phyloP scores from a whole-genome alignment of 53 echinoderm and acorn worm genomes.

The Patiria pectinifera region DNA sequence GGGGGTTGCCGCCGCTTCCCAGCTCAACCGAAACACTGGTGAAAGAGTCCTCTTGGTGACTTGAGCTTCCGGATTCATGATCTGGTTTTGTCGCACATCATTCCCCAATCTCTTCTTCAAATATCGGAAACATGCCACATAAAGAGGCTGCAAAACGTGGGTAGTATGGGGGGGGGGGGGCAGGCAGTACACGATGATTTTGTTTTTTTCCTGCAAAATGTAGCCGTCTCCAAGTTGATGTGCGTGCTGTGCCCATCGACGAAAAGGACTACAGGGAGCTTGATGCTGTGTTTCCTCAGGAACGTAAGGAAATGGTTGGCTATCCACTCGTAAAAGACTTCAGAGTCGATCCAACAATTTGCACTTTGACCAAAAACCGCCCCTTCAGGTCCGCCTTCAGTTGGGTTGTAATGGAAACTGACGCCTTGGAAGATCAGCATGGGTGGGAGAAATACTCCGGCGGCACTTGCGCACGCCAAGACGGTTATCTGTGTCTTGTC shows the following conservation, averaged over 20 bases:
- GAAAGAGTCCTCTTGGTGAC: too few species aligned
- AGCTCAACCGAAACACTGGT: too few species aligned
- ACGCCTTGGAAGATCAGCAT: conserved; percentile 62
- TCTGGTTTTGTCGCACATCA: too few species aligned
- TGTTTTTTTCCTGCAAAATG: conserved; percentile 34
- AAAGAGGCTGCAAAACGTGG: conserved; percentile 67
- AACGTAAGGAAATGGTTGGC: conserved; percentile 58
- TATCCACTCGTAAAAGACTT: conserved; percentile 66
- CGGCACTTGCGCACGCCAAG: conserved; percentile 40
- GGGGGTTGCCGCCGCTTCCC: too few species aligned
- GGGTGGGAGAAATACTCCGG: conserved; percentile 55
- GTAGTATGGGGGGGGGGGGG: conserved; percentile 66
- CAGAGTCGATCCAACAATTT: conserved; percentile 70
- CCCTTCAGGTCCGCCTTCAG: conserved; percentile 58
- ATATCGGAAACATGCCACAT: conserved; percentile 58
- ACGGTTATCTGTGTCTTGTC: conserved; percentile 56
- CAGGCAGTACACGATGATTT: conserved; percentile 62
- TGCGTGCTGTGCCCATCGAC: conserved; percentile 43
- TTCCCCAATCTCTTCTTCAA: conserved; percentile 35
- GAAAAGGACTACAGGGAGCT: conserved; percentile 62
- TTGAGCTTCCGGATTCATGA: too few species aligned
- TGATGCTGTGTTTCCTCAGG: background rate
- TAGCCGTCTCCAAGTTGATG: conserved; percentile 37
- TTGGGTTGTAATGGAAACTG: conserved; percentile 64
- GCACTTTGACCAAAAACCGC: conserved; percentile 45